Conservation (phyloP, 2,888 invertebrate genomes). For the Drosophila nr. fundita region DNA sequence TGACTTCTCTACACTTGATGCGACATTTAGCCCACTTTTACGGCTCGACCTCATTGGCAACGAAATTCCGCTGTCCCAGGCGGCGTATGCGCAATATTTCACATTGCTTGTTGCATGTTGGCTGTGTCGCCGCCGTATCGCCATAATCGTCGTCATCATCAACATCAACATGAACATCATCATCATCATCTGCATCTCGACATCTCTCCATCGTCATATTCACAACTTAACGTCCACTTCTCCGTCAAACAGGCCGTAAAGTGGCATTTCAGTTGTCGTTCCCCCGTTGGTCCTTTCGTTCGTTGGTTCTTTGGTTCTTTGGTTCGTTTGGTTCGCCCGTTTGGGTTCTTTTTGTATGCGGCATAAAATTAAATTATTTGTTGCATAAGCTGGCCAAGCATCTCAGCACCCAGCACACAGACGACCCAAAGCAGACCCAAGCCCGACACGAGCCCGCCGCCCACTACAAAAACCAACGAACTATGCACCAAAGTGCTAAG, state of each 20-base stretch:
- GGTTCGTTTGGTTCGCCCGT: slow-evolving; percentile 18
- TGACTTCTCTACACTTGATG: slow-evolving; percentile 49
- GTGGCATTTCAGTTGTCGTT: slow-evolving; percentile 77
- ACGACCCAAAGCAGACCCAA: background rate
- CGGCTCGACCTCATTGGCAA: slow-evolving; percentile 68
- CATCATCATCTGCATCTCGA: slow-evolving; percentile 16
- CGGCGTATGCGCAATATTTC: slow-evolving; percentile 71
- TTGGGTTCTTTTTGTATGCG: slow-evolving; percentile 66
- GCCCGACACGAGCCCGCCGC: background rate
- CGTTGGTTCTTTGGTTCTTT: slow-evolving; percentile 26
- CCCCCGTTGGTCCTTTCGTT: slow-evolving; percentile 41
- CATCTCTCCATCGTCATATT: slow-evolving; percentile 69
- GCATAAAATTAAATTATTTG: slow-evolving; percentile 80
- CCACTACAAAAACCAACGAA: slow-evolving; percentile 68
- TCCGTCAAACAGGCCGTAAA: slow-evolving; percentile 78
- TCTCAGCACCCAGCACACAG: slow-evolving; percentile 9
- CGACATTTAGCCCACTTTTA: slow-evolving; percentile 75
- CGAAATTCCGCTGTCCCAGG: slow-evolving; percentile 51
- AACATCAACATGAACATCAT: slow-evolving; percentile 1
- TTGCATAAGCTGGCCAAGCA: slow-evolving; percentile 70
- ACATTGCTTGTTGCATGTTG: slow-evolving; percentile 55
- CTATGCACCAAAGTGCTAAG: slow-evolving; percentile 77
- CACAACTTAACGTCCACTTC: slow-evolving; percentile 80
- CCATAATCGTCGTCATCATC: slow-evolving; percentile 25
- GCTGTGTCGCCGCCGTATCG: slow-evolving; percentile 34